Conservation (phyloP, 2,797 vertebrate species). For the Megaceryle alcyon region DNA sequence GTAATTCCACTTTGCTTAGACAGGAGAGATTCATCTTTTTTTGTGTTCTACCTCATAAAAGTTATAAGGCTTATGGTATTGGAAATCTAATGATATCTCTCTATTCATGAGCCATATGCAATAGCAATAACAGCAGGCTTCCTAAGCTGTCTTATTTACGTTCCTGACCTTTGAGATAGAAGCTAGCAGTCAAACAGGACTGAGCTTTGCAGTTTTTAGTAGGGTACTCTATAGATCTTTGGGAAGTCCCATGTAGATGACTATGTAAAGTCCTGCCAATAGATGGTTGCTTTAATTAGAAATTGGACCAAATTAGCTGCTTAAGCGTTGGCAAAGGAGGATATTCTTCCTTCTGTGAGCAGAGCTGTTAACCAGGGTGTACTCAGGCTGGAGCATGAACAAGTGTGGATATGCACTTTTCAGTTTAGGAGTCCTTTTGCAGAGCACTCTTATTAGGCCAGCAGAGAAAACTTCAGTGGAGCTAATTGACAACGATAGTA, state of each 20-base stretch:
- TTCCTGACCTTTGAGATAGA: not conserved
- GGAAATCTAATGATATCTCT: not conserved
- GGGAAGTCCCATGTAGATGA: fast-evolving
- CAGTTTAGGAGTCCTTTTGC: not conserved
- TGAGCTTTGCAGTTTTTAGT: not conserved
- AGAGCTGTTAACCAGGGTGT: not conserved
- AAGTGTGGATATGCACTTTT: too few species aligned
- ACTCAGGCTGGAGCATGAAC: not conserved
- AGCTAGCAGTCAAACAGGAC: not conserved
- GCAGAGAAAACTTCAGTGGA: not conserved
- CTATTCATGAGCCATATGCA: not conserved
- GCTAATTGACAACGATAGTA: not conserved
- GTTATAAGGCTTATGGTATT: not conserved
- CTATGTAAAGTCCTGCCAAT: not conserved
- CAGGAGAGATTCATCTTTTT: not conserved
- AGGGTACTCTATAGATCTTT: not conserved
- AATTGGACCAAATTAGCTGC: not conserved
- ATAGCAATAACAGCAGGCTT: not conserved
- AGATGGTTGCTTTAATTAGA: not conserved
- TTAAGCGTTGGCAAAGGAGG: not conserved
- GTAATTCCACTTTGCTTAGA: not conserved
- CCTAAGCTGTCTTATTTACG: not conserved
- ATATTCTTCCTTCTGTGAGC: not conserved
- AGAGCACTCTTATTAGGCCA: not conserved
- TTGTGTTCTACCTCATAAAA: not conserved